Evolutionary conservation across 2,113 vertebrate genomes (phyloP).

Genomic region (Cacatua alba): DNA sequence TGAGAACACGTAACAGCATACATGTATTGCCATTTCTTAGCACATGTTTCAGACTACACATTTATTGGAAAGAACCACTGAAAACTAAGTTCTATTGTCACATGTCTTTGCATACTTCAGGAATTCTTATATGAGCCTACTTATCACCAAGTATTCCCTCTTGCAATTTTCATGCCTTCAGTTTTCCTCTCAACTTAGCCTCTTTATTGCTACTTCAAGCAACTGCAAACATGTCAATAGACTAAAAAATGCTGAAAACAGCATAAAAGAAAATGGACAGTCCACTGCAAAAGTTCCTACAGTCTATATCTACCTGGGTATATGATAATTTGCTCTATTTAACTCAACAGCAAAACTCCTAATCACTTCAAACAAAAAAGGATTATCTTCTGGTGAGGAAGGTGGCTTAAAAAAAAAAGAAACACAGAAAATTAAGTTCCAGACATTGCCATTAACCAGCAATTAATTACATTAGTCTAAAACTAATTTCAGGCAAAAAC

Average conservation of each 20-base stretch:
- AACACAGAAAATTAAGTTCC: neutral
- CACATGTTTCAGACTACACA: neutral
- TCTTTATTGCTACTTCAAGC: neutral
- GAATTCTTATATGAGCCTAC: neutral
- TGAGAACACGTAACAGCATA: neutral
- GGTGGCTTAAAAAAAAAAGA: neutral
- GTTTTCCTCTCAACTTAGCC: neutral
- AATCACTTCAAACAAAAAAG: neutral
- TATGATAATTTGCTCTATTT: neutral
- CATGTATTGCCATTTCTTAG: neutral
- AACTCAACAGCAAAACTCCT: neutral
- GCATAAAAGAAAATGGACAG: neutral
- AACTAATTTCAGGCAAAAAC: neutral
- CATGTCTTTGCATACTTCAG: neutral
- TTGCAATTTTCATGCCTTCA: neutral
- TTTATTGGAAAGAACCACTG: neutral
- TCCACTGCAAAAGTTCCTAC: neutral
- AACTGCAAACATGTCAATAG: neutral
- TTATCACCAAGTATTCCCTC: neutral
- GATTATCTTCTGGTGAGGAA: neutral
- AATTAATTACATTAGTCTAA: neutral
- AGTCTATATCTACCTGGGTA: neutral
- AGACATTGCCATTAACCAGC: neutral
- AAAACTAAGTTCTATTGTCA: neutral
- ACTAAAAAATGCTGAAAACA: neutral